phyloP scores from a whole-genome alignment of 2,113 vertebrate species.

The Indicator maculatus region DNA sequence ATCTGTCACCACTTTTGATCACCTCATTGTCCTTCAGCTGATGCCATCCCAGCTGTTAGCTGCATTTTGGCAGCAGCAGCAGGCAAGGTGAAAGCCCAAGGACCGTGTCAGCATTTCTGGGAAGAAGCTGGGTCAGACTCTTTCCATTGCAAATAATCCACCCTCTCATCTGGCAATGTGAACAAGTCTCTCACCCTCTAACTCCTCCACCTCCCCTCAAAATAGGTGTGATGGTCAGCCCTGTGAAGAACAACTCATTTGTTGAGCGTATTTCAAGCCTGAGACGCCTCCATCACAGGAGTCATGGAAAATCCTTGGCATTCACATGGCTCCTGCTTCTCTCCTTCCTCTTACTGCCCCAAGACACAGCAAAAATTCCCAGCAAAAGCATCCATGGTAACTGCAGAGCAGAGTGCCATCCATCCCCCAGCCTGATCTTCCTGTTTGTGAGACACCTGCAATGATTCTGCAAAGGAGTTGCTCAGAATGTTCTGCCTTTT shows the following conservation, averaged over 20 bases:
- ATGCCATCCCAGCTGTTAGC: fast-evolving
- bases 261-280: not conserved
- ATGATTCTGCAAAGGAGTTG: not conserved
- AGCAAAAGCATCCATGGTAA: not conserved
- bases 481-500: not conserved
- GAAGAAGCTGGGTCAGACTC: constrained; percentile 1
- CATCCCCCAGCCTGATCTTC: not conserved
- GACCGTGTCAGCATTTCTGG: not conserved
- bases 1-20: not conserved
- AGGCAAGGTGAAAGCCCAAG: not conserved
- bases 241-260: not conserved
- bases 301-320: not conserved
- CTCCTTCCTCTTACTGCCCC: not conserved
- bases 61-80: not conserved
- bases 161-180: not conserved
- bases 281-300: not conserved
- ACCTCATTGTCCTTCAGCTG: not conserved
- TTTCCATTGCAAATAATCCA: constrained; percentile 11
- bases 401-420: not conserved
- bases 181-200: not conserved
- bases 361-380: not conserved
- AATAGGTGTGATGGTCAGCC: not conserved
- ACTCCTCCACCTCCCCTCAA: not conserved
- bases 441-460: not conserved
- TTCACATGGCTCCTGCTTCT: not conserved